Percentiles rank a stretch among this genome's conserved stretches.
Evolutionary conservation across 2,888 invertebrate species (phyloP).

Genomic region (Arge pagana): DNA sequence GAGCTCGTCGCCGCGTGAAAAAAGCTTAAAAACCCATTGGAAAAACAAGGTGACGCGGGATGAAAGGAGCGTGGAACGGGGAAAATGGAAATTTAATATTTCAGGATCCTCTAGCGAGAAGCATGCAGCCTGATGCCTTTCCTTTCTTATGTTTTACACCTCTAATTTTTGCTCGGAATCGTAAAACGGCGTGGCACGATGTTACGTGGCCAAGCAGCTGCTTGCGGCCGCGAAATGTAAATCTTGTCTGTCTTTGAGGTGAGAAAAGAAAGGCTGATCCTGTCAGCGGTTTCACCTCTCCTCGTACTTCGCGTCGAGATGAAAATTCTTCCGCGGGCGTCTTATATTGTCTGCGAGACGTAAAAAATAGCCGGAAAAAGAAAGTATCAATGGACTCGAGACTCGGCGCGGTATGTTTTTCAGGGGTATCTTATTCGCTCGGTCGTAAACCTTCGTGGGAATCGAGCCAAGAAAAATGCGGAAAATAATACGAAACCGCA

Average conservation of each 20-base stretch:
- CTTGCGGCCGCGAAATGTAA: background rate
- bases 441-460: background rate
- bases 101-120: conserved; percentile 5
- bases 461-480: conserved; percentile 8
- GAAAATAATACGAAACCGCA: conserved; percentile 8
- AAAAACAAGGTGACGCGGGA: conserved; percentile 26
- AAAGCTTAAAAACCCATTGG: conserved; percentile 27
- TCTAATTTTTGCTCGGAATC: conserved; percentile 12
- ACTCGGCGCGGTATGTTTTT: background rate
- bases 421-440: conserved; percentile 5
- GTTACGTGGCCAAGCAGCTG: background rate
- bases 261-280: conserved; percentile 1
- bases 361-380: background rate
- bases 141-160: conserved; percentile 10
- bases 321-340: background rate
- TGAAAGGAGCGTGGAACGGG: conserved; percentile 24
- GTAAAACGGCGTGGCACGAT: conserved; percentile 4
- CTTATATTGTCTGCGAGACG: background rate
- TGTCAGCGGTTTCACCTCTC: conserved; percentile 1
- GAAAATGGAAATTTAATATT: conserved; percentile 32
- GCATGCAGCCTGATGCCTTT: no score
- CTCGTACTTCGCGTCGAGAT: background rate
- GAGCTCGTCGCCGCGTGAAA: conserved; percentile 16
- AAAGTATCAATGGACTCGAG: background rate
- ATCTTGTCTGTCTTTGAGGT: conserved; percentile 1